phyloP scores from a whole-genome alignment of 2,888 invertebrate genomes.

The Spisula subtruncata region DNA sequence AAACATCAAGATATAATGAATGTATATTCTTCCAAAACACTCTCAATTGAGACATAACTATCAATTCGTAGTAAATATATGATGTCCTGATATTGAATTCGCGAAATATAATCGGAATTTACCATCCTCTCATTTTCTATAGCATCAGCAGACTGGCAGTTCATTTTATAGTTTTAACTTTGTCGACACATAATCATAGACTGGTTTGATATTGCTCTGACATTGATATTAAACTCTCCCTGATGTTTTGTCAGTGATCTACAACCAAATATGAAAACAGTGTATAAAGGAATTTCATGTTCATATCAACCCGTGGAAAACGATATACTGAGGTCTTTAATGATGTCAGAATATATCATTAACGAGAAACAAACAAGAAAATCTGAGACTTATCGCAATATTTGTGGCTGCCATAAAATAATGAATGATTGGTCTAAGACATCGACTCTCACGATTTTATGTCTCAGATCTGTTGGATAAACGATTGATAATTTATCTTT shows the following conservation, averaged over 20 bases:
- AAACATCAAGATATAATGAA: too few species aligned
- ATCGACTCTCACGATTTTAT: slow-evolving; percentile 27
- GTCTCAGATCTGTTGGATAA: background rate
- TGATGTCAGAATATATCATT: slow-evolving; percentile 34
- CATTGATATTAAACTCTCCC: background rate
- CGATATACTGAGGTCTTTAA: slow-evolving; percentile 43
- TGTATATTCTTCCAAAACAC: background rate
- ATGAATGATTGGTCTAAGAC: slow-evolving; percentile 45
- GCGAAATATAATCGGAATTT: background rate
- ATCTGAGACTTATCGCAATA: slow-evolving; percentile 34
- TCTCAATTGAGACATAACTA: background rate
- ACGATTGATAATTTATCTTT: slow-evolving; percentile 1
- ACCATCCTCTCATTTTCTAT: slow-evolving; percentile 15
- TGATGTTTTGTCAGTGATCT: background rate
- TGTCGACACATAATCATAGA: slow-evolving; percentile 15
- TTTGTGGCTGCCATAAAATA: slow-evolving; percentile 38
- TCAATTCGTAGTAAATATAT: slow-evolving; percentile 6
- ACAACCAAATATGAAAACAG: background rate
- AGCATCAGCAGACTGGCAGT: background rate
- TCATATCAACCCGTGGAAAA: slow-evolving; percentile 26
- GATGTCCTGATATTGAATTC: background rate
- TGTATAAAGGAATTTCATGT: slow-evolving; percentile 32
- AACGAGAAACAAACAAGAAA: slow-evolving; percentile 13
- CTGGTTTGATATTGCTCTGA: slow-evolving; percentile 15
- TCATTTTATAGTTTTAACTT: slow-evolving; percentile 40